These are phyloP conservation scores for Genyomyrus donnyi DNA, from an alignment of 2,113 vertebrate genomes.

Conservation along the genomic window DNA sequence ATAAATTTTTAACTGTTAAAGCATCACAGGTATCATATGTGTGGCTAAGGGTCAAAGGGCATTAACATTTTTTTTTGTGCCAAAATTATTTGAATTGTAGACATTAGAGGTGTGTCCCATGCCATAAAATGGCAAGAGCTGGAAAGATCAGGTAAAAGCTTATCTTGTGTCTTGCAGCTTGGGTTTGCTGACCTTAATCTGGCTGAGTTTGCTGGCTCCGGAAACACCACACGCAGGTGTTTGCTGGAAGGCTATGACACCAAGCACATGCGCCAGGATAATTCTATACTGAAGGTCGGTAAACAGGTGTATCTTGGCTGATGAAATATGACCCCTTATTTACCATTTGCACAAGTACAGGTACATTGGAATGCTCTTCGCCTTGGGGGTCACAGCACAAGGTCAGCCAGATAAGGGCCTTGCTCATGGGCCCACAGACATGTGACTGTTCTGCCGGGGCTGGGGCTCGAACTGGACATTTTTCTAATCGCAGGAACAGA, in stretches of 20 bases:
- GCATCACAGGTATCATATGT: not conserved
- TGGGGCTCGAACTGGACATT: not conserved
- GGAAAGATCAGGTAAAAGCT: not conserved
- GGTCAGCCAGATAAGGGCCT: not conserved
- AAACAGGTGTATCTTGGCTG: not conserved
- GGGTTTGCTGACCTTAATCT: slow-evolving; percentile 96
- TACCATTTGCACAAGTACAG: not conserved
- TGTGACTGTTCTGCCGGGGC: not conserved
- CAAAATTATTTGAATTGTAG: not conserved
- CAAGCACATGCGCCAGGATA: slow-evolving; percentile 93
- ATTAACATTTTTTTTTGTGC: not conserved
- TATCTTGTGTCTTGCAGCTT: slow-evolving; percentile 60
- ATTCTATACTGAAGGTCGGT: slow-evolving; percentile 93
- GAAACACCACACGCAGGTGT: slow-evolving; percentile 80
- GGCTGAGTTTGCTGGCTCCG: slow-evolving; percentile 92
- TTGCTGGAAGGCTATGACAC: slow-evolving; percentile 95
- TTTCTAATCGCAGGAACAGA: not conserved
- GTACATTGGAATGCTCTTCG: not conserved
- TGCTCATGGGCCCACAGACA: not conserved
- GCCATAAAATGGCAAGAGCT: not conserved
- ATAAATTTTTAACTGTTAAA: not conserved
- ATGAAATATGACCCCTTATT: not conserved
- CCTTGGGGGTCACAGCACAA: not conserved
- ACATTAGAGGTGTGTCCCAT: not conserved
- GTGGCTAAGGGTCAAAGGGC: not conserved